Evolutionary conservation across 2,888 invertebrate species (phyloP).

Genomic region (Heliothis peltigera): DNA sequence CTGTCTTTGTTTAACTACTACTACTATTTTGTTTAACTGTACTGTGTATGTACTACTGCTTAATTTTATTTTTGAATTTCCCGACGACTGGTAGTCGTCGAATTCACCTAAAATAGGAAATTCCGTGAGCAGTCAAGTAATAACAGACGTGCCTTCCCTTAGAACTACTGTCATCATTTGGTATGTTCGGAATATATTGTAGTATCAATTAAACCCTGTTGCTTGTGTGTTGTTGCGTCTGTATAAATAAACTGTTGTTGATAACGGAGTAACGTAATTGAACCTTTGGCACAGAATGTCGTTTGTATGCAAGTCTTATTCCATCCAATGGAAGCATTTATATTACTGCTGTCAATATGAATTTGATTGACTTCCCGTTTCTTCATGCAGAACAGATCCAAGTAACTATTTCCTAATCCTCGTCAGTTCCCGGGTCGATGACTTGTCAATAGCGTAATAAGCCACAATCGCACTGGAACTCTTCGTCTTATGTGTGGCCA

Average conservation of each 20-base stretch:
- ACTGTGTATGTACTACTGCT: too few relatives aligned
- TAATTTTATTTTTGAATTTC: too few relatives aligned
- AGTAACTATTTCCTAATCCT: conserved; percentile 80
- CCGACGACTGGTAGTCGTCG: too few relatives aligned
- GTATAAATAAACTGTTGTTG: conserved; percentile 60
- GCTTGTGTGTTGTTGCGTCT: conserved; percentile 34
- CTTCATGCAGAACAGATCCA: conserved; percentile 70
- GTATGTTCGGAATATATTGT: conserved; percentile 39
- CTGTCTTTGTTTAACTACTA: too few relatives aligned
- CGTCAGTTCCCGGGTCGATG: conserved; percentile 79
- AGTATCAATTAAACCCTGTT: conserved; percentile 59
- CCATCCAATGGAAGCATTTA: conserved; percentile 35
- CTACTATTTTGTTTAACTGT: too few relatives aligned
- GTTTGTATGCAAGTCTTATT: conserved; percentile 43
- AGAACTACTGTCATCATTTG: conserved; percentile 48
- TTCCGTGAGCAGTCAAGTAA: conserved; percentile 26
- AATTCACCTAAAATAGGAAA: too few relatives aligned
- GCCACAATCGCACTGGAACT: conserved; percentile 77
- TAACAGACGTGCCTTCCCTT: conserved; percentile 21
- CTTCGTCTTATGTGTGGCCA: conserved; percentile 63
- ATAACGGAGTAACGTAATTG: conserved; percentile 61
- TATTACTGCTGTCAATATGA: conserved; percentile 47
- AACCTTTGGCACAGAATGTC: conserved; percentile 57
- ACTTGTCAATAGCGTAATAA: conserved; percentile 74
- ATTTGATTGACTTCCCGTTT: conserved; percentile 62